These are phyloP conservation scores for Portevinia maculata DNA, from an alignment of 2,888 invertebrate species.

Conservation along the genomic window DNA sequence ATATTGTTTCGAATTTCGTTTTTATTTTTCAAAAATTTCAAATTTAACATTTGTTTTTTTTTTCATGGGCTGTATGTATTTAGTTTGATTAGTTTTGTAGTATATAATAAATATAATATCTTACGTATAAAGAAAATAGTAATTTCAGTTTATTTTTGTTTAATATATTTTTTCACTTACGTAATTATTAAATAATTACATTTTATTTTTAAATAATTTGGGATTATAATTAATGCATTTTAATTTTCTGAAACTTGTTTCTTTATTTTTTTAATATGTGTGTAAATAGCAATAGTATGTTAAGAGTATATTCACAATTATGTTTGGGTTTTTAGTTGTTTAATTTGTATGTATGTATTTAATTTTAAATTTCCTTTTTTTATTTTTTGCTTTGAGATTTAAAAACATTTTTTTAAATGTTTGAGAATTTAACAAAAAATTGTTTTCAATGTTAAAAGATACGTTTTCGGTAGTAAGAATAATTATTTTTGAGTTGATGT, in stretches of 20 bases:
- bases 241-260: conserved; percentile 37
- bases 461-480: conserved; percentile 30
- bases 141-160: conserved; percentile 63
- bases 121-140: conserved; percentile 76
- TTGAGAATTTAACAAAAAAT: conserved; percentile 31
- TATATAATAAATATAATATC: conserved; percentile 75
- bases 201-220: conserved; percentile 60
- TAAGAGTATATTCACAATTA: conserved; percentile 67
- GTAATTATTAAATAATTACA: conserved; percentile 71
- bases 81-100: conserved; percentile 77
- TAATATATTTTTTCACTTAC: conserved; percentile 52
- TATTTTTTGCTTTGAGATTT: conserved; percentile 27
- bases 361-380: conserved; percentile 11
- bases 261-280: conserved; percentile 37
- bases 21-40: conserved; percentile 70
- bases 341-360: conserved; percentile 7
- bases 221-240: conserved; percentile 60
- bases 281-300: conserved; percentile 63
- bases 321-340: conserved; percentile 49
- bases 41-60: conserved; percentile 65
- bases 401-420: conserved; percentile 24
- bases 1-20: conserved; percentile 44
- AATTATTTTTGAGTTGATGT: conserved; percentile 1
- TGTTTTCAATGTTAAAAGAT: conserved; percentile 36
- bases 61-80: conserved; percentile 25